A percentile compares a stretch with the other conserved stretches of the same genome.
Conservation (phyloP, 2,113 vertebrate species). For the Gopherus flavomarginatus region DNA sequence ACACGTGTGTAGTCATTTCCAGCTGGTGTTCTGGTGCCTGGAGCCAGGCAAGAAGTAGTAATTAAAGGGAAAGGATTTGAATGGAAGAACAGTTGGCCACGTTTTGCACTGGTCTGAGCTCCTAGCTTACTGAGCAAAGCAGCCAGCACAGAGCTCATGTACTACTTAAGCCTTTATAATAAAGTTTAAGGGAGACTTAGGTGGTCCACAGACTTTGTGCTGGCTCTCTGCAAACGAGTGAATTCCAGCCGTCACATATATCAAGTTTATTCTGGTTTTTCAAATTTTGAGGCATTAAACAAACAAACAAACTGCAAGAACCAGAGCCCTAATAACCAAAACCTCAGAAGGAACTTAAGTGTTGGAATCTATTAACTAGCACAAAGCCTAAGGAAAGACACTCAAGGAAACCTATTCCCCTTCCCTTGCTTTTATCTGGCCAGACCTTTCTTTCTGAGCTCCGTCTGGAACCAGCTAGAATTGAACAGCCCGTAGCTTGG, state of each 20-base stretch:
- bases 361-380: neutral
- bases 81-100: neutral
- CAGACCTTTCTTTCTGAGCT: neutral
- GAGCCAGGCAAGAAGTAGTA: neutral
- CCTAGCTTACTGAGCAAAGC: neutral
- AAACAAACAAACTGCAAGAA: neutral
- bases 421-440: accelerated
- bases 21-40: accelerated
- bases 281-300: neutral
- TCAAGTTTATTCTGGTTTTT: neutral
- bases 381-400: neutral
- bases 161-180: accelerated
- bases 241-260: neutral
- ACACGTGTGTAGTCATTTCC: accelerated
- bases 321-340: neutral
- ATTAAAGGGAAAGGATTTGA: neutral
- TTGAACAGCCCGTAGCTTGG: neutral
- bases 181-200: too few relatives aligned
- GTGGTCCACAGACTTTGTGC: neutral
- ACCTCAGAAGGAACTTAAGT: neutral
- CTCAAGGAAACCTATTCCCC: too few relatives aligned
- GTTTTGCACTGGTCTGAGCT: accelerated
- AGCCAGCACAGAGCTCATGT: neutral
- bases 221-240: neutral
- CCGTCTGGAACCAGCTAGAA: accelerated